These are phyloP conservation scores for Hypomecis punctinalis DNA, from an alignment of 2,888 invertebrate species.

Conservation along the genomic window DNA sequence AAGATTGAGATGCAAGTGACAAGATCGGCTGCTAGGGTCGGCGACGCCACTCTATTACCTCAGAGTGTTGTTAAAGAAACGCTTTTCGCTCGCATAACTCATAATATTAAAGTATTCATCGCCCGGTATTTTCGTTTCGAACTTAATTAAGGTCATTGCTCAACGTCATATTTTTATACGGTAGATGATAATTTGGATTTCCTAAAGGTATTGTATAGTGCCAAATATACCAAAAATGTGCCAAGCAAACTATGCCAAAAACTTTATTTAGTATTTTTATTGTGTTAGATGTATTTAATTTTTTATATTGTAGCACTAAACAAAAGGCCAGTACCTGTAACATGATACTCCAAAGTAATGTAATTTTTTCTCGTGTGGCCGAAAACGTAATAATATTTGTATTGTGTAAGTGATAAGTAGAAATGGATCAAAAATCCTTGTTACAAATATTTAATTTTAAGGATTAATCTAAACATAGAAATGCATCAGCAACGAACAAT, in stretches of 20 bases:
- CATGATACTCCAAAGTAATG: slow-evolving; percentile 70
- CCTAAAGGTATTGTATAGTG: slow-evolving; percentile 58
- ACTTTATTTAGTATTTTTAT: slow-evolving; percentile 40
- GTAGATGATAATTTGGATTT: slow-evolving; percentile 59
- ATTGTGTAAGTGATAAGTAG: slow-evolving; percentile 16
- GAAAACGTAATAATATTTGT: slow-evolving; percentile 14
- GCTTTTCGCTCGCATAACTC: slow-evolving; percentile 46
- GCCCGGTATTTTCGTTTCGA: slow-evolving; percentile 75
- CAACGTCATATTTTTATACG: slow-evolving; percentile 68
- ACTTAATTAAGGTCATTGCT: slow-evolving; percentile 72
- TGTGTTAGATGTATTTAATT: slow-evolving; percentile 44
- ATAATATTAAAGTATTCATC: slow-evolving; percentile 71
- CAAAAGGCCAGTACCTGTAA: slow-evolving; percentile 80
- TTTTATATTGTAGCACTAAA: slow-evolving; percentile 47
- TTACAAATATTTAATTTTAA: slow-evolving; percentile 17
- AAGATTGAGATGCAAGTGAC: neutral
- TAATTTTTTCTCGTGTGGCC: slow-evolving; percentile 50
- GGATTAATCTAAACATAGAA: slow-evolving; percentile 6
- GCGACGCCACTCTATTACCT: slow-evolving; percentile 29
- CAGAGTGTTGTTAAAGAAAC: slow-evolving; percentile 44
- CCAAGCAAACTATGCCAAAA: slow-evolving; percentile 60
- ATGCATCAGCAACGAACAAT: slow-evolving; percentile 48
- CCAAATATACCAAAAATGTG: slow-evolving; percentile 67
- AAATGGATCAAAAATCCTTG: slow-evolving; percentile 20
- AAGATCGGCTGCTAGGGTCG: slow-evolving; percentile 15